Evolutionary conservation across 2,113 vertebrate genomes (phyloP).

Genomic region (Toxotes chatareus): DNA sequence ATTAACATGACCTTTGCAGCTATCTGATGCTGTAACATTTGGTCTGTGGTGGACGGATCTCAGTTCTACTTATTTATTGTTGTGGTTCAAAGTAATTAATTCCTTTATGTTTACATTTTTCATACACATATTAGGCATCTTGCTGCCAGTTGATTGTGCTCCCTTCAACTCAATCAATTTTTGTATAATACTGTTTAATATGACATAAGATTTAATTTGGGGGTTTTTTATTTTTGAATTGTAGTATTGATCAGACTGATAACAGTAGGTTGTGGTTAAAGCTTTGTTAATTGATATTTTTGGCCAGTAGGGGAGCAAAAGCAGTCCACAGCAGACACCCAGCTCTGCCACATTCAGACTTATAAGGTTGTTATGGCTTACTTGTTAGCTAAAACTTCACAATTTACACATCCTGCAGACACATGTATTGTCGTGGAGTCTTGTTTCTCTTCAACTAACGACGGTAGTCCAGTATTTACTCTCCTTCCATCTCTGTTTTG

Average conservation of each 20-base stretch:
- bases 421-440: not conserved
- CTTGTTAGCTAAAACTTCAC: not conserved
- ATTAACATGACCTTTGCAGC: constrained; percentile 26
- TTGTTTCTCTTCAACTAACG: too few relatives aligned
- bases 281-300: not conserved
- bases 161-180: not conserved
- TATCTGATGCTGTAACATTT: constrained; percentile 7
- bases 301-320: not conserved
- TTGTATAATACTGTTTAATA: not conserved
- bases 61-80: not conserved
- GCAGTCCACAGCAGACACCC: too few relatives aligned
- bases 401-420: not conserved
- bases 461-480: not conserved
- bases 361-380: not conserved
- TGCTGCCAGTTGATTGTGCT: not conserved
- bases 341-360: not conserved
- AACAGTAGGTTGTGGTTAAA: not conserved
- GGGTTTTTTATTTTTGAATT: not conserved
- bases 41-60: not conserved
- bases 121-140: not conserved
- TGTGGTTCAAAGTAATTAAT: not conserved
- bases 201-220: not conserved
- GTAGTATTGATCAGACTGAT: not conserved
- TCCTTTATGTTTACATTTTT: constrained; percentile 3
- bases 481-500: not conserved